Percentiles rank a stretch among this genome's conserved stretches.
These are phyloP conservation scores for Hippasteria phrygiana DNA, from an alignment of 53 echinoderm and acorn worm species.

Conservation along the genomic window DNA sequence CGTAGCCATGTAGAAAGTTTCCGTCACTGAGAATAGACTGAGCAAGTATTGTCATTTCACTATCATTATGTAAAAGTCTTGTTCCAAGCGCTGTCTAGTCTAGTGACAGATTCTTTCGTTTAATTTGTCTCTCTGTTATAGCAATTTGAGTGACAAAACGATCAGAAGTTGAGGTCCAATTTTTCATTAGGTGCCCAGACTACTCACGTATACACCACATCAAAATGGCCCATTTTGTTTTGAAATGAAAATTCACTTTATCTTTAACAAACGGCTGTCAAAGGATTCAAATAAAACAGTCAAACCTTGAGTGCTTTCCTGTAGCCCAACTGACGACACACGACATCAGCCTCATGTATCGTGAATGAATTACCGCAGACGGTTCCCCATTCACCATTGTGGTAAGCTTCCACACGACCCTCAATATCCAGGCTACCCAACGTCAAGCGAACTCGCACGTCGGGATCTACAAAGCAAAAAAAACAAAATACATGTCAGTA, in stretches of 20 bases:
- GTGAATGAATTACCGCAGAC: conserved; percentile 45
- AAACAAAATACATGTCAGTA: neutral
- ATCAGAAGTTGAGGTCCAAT: too few species aligned
- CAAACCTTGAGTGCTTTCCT: conserved; percentile 47
- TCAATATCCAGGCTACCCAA: neutral
- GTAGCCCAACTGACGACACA: conserved; percentile 60
- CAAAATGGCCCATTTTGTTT: too few species aligned
- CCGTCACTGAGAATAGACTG: too few species aligned
- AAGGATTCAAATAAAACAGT: neutral
- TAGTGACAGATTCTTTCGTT: too few species aligned
- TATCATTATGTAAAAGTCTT: too few species aligned
- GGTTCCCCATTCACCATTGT: conserved; percentile 59
- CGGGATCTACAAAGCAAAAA: conserved; percentile 3
- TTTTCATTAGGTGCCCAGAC: too few species aligned
- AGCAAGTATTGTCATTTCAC: too few species aligned
- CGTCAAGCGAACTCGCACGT: conserved; percentile 18
- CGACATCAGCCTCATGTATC: conserved; percentile 43
- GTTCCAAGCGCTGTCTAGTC: too few species aligned
- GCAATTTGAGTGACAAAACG: too few species aligned
- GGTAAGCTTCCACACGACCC: conserved; percentile 55
- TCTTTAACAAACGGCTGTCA: neutral
- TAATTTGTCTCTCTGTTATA: too few species aligned
- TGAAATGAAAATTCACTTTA: neutral
- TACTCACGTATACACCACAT: neutral
- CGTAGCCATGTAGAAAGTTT: too few species aligned